Evolutionary conservation across 2,888 invertebrate genomes (phyloP).

Genomic region (Bimastos eiseni): DNA sequence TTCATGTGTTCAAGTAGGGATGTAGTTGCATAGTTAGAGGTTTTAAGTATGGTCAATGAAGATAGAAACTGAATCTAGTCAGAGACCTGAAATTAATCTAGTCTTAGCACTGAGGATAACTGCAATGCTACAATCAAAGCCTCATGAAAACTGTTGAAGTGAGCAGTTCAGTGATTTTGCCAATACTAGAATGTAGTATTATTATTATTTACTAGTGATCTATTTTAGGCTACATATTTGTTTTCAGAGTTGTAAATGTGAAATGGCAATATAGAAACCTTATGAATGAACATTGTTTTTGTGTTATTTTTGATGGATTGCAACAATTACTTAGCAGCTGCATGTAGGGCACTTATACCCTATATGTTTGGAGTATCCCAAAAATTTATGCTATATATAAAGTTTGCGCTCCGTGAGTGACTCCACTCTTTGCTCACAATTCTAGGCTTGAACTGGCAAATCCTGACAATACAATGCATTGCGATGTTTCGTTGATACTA

Average conservation of each 20-base stretch:
- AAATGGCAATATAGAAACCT: constrained; percentile 1
- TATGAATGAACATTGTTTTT: not conserved
- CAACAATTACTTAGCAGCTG: too few species aligned
- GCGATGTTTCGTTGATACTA: too few species aligned
- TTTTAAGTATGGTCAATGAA: not conserved
- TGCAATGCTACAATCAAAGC: not conserved
- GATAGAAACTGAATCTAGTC: not conserved
- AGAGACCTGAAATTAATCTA: not conserved
- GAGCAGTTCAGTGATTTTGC: not conserved
- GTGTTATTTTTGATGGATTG: too few species aligned
- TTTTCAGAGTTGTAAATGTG: not conserved
- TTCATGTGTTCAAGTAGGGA: not conserved
- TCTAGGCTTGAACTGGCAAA: too few species aligned
- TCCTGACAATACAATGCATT: too few species aligned
- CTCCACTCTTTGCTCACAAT: too few species aligned
- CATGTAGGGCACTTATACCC: too few species aligned
- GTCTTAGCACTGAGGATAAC: not conserved
- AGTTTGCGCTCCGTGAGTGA: too few species aligned
- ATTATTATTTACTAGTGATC: not conserved
- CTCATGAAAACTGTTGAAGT: not conserved
- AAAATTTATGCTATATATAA: too few species aligned
- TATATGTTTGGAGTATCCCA: too few species aligned
- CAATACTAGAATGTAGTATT: too few species aligned
- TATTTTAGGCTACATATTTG: not conserved
- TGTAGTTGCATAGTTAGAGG: not conserved